Evolutionary conservation across 2,888 invertebrate genomes (phyloP).

Genomic region (Leptarthrus brevirostris): DNA sequence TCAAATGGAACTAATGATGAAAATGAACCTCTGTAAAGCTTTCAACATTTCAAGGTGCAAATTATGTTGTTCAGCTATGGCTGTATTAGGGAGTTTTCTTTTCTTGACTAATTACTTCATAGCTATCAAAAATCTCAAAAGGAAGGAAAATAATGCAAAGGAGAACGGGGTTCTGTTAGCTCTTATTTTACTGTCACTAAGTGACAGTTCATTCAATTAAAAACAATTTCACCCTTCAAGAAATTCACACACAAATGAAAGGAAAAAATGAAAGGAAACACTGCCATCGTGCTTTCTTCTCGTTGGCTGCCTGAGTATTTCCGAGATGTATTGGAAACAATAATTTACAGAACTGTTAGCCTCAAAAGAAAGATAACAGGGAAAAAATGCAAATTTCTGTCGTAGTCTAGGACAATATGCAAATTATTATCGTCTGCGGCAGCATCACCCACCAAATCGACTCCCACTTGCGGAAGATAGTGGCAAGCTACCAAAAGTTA

Average conservation of each 20-base stretch:
- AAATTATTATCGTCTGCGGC: conserved; percentile 30
- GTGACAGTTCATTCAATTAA: conserved; percentile 29
- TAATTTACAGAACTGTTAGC: conserved; percentile 23
- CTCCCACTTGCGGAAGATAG: neutral
- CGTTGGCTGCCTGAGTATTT: neutral
- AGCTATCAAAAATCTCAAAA: too few relatives aligned
- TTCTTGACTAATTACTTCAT: too few relatives aligned
- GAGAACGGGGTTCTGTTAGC: too few relatives aligned
- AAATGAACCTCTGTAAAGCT: too few relatives aligned
- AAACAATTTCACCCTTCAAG: conserved; percentile 28
- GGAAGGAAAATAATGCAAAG: too few relatives aligned
- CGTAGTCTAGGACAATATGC: conserved; percentile 27
- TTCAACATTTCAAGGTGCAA: too few relatives aligned
- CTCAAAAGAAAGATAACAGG: conserved; percentile 15
- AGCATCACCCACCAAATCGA: neutral
- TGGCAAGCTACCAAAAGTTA: neutral
- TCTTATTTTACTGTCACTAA: conserved; percentile 2
- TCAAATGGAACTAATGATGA: too few relatives aligned
- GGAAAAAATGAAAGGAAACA: neutral
- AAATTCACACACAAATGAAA: neutral
- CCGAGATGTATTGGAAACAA: conserved; percentile 8
- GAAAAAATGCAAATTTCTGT: conserved; percentile 37
- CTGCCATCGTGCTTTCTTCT: neutral
- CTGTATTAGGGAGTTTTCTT: too few relatives aligned
- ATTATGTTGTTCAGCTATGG: too few relatives aligned